Base-by-base conservation (phyloP, 2,797 vertebrate genomes). In the Simalia tracyae region DNA sequence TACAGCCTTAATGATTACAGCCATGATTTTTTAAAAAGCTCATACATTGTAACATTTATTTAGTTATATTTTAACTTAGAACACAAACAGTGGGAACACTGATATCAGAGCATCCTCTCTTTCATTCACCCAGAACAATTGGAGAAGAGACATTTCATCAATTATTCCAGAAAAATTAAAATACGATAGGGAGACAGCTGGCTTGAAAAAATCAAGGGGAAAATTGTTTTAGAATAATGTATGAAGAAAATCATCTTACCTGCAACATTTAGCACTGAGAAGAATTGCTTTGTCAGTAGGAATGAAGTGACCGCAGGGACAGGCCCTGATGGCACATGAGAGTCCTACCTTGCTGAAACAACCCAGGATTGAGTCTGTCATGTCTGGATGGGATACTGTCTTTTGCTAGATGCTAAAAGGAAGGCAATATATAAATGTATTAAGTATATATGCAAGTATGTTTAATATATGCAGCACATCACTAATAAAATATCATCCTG, bases 131-230 rank as follows among this genome's bases (percentile, higher is more conserved):
- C 91, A 94, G 93, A 88, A 92, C 54, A 64, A 50, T 66, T 94
- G 93, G 88, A 94, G 94, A 92, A 61, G 94, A 84, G 91, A 92
- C 93, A 89, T 90, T 89, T 86, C 60, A 91, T 92, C 76, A 91
- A 59, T 46, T 19, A 72, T 91, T 92, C 87, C 90, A 72, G 92
- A 87, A 64, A 91, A 94, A 93, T 64, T 59, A 92, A 93, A 95
- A 89, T 92, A 84, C 92, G 87, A 50, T 63, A 93, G 92, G 15
- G 31, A 90, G 89, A 89, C 86, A 81, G 89, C 64, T 94, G 91
- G 87, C 28, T 89, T 89, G 17, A 56, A 46, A 72, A 12, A 24
- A 46, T 86, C 56, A 88, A 89, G 76, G 61, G 86, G 89, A 76
- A 86, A 56, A 68, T 54, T 57, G 14, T 9, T 86, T 72, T 72